phyloP scores from a whole-genome alignment of 2,888 invertebrate species.

The Pharmacophagus antenor region DNA sequence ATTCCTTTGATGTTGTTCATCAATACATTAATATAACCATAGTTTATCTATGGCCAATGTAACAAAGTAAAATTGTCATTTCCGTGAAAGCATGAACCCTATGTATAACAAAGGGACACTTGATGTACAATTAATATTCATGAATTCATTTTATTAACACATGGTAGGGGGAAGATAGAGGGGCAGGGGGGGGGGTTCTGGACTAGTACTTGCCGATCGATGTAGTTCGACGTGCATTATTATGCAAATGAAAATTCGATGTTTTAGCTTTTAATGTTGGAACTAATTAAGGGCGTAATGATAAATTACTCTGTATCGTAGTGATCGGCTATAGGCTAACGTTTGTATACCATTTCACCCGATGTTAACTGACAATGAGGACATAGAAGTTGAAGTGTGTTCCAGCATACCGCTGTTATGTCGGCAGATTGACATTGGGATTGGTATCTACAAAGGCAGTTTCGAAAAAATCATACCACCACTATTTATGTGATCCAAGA shows the following conservation, averaged over 20 bases:
- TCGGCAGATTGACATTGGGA: too few relatives aligned
- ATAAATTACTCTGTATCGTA: too few relatives aligned
- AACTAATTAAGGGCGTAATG: not conserved
- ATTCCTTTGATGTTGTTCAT: not conserved
- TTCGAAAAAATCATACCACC: too few relatives aligned
- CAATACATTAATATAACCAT: not conserved
- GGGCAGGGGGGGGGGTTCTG: slow-evolving; percentile 11
- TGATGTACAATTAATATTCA: slow-evolving; percentile 25
- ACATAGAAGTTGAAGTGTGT: too few relatives aligned
- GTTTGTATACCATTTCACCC: too few relatives aligned
- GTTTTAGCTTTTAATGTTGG: slow-evolving; percentile 15
- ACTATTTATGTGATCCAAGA: too few relatives aligned
- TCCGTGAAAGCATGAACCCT: slow-evolving; percentile 8
- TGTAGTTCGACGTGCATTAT: slow-evolving; percentile 27
- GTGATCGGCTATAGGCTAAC: too few relatives aligned
- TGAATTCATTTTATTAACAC: slow-evolving; percentile 26
- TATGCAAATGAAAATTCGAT: slow-evolving; percentile 30
- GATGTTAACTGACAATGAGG: too few relatives aligned
- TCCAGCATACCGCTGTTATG: too few relatives aligned
- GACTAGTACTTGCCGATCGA: slow-evolving; percentile 13
- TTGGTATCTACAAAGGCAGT: too few relatives aligned
- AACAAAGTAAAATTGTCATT: slow-evolving; percentile 11
- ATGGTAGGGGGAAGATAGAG: too few relatives aligned
- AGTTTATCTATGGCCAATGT: not conserved
- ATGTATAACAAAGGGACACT: slow-evolving; percentile 17